Conservation (phyloP, 2,113 vertebrate genomes). For the Synchiropus splendidus region DNA sequence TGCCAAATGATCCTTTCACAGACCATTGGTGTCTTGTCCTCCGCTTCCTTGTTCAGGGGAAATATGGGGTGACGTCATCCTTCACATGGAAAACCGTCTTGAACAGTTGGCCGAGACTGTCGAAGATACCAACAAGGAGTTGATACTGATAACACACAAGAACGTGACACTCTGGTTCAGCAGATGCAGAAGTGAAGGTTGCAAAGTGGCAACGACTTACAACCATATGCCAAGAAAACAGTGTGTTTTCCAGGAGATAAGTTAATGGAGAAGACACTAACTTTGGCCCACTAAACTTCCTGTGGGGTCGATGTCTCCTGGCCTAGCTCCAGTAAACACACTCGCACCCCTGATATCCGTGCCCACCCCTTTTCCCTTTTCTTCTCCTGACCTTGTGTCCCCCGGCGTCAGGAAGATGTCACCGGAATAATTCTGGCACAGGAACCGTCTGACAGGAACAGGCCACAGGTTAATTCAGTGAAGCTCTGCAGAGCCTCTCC, state of each 20-base stretch:
- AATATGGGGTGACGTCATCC: too few relatives aligned
- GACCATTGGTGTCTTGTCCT: too few relatives aligned
- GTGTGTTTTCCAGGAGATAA: constrained; percentile 7
- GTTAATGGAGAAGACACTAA: not conserved
- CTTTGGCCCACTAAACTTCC: too few relatives aligned
- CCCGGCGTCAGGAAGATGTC: constrained; percentile 13
- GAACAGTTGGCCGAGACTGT: too few relatives aligned
- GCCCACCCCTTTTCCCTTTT: constrained; percentile 2
- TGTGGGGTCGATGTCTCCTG: too few relatives aligned
- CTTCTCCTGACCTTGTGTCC: constrained; percentile 3
- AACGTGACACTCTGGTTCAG: too few relatives aligned
- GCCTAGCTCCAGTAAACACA: constrained; percentile 37
- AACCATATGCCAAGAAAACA: constrained; percentile 11
- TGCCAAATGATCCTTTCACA: too few relatives aligned
- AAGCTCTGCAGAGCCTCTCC: constrained; percentile 25
- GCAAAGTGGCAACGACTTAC: not conserved
- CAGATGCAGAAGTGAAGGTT: too few relatives aligned
- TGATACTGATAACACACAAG: too few relatives aligned
- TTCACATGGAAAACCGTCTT: too few relatives aligned
- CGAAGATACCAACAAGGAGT: too few relatives aligned
- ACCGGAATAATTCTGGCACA: constrained; percentile 15
- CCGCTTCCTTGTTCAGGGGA: too few relatives aligned
- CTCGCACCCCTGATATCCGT: constrained; percentile 23
- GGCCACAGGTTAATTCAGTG: constrained; percentile 41
- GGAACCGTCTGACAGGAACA: constrained; percentile 45